Evolutionary conservation across 1,140 invertebrate genomes (phyloP), one percentile per base, ranked within the genome.

Genomic region (Sarcophaga peregrina): DNA sequence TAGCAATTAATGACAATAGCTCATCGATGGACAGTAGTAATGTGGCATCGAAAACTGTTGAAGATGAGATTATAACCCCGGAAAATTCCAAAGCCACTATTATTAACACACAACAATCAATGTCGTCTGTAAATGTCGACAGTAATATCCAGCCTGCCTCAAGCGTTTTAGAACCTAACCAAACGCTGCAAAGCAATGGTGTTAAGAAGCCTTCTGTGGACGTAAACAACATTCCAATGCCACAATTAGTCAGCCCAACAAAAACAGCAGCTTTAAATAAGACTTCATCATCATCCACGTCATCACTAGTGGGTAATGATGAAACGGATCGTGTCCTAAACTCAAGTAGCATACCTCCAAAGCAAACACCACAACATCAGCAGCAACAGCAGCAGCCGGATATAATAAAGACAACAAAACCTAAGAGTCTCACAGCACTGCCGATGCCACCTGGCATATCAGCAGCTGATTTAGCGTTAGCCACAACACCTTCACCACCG

Each of bases 361-460:
- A 62, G 50, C 52, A 37, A 37, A 37, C n/a, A 68, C 54, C 72
- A 72, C 5, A 45, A 46, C 81, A 82, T 47, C 4, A 15, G 78
- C 68, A 83, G 11, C 37, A 58, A 25, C 82, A 62, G 78, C 47
- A 50, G 10, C 20, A 17, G 47, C 37, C 25, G n/a, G n/a, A 45
- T 74, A 13, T 45, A 13, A 11, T 45, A 10, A 74, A 74, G 45
- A 13, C 37, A 46, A 74, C 13, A 10, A 93, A 93, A 85, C 93
- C 92, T n/a, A 94, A 93, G 85, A 94, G 93, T 85, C 90, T 96
- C 25, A 94, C 95, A 5, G 94, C 94, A 83, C 88, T 97, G 84
- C 96, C 96, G 6, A 93, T 97, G 92, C 96, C 96, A 50, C 96
- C 96, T n/a, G 96, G 95, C 15, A 96, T 96, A 80, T 93, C 95